Evolutionary conservation across 2,797 vertebrate genomes (phyloP).

Genomic region (Remorina albescens): DNA sequence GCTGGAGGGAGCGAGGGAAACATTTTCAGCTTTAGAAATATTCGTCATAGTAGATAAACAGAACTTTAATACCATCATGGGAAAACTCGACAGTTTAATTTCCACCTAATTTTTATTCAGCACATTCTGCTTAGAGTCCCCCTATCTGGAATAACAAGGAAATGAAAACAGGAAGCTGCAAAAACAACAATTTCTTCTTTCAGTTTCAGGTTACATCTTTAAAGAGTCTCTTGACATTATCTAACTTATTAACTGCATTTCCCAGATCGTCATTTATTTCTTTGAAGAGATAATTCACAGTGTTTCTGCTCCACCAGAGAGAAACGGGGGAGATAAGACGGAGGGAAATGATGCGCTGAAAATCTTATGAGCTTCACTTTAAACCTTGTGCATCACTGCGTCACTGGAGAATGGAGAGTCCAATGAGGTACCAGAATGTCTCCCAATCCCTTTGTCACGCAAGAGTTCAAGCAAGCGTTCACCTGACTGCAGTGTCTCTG

Average conservation of each 20-base stretch:
- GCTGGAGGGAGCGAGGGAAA: background rate
- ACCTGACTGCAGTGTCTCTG: background rate
- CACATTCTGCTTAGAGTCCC: background rate
- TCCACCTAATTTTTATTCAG: conserved; percentile 10
- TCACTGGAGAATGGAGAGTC: background rate
- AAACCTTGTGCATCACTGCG: background rate
- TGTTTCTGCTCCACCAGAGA: conserved; percentile 31
- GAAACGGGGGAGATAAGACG: conserved; percentile 4
- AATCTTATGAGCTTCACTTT: conserved; percentile 11
- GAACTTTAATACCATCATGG: conserved; percentile 51
- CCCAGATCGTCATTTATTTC: conserved; percentile 29
- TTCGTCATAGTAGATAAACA: conserved; percentile 51
- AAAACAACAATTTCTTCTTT: conserved; percentile 1
- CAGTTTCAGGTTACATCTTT: conserved; percentile 23
- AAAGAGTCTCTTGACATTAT: conserved; percentile 46
- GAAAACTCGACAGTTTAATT: conserved; percentile 41
- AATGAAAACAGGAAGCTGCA: conserved; percentile 18
- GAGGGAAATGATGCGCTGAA: conserved; percentile 11
- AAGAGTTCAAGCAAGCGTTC: background rate
- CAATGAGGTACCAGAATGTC: too few species aligned
- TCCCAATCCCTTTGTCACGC: background rate
- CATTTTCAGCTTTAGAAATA: conserved; percentile 20
- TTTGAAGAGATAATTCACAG: conserved; percentile 21
- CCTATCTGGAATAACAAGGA: background rate
- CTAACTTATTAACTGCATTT: conserved; percentile 32